Evolutionary conservation across 1,140 invertebrate species (phyloP).

Genomic region (Sitophilus oryzae): DNA sequence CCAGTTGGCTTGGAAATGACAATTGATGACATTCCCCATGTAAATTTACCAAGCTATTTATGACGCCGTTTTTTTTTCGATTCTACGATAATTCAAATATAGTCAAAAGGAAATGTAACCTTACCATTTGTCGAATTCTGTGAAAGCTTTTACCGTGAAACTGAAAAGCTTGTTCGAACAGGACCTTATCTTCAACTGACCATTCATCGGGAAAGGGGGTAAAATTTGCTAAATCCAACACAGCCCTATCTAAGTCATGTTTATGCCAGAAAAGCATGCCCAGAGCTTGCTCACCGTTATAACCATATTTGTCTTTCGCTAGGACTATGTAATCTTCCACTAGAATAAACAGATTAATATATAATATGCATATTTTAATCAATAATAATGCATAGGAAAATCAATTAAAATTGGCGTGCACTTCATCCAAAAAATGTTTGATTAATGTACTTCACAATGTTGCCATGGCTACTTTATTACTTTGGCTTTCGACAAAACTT

Average conservation of each 20-base stretch:
- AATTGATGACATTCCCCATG: too few species aligned
- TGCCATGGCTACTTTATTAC: too few species aligned
- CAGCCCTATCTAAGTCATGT: slow-evolving; percentile 88
- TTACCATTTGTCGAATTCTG: slow-evolving; percentile 94
- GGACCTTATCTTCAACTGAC: slow-evolving; percentile 95
- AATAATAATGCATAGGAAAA: background rate
- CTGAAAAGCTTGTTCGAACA: slow-evolving; percentile 97
- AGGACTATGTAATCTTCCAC: slow-evolving; percentile 93
- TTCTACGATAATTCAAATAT: too few species aligned
- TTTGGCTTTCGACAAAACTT: too few species aligned
- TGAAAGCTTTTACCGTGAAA: slow-evolving; percentile 98
- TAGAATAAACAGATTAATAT: slow-evolving; percentile 45
- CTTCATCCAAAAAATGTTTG: too few species aligned
- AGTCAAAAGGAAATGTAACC: slow-evolving; percentile 15
- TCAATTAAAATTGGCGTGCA: too few species aligned
- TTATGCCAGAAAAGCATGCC: slow-evolving; percentile 99
- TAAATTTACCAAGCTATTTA: too few species aligned
- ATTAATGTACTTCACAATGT: too few species aligned
- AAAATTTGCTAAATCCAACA: slow-evolving; percentile 91
- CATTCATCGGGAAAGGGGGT: slow-evolving; percentile 97
- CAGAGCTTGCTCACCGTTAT: slow-evolving; percentile 94
- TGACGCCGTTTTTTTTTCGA: too few species aligned
- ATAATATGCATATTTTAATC: background rate
- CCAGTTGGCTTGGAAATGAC: too few species aligned
- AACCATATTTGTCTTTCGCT: slow-evolving; percentile 97